Evolutionary conservation across 37 sponge, comb jelly and placozoan genomes (phyloP).

Genomic region (Agelas oroides): DNA sequence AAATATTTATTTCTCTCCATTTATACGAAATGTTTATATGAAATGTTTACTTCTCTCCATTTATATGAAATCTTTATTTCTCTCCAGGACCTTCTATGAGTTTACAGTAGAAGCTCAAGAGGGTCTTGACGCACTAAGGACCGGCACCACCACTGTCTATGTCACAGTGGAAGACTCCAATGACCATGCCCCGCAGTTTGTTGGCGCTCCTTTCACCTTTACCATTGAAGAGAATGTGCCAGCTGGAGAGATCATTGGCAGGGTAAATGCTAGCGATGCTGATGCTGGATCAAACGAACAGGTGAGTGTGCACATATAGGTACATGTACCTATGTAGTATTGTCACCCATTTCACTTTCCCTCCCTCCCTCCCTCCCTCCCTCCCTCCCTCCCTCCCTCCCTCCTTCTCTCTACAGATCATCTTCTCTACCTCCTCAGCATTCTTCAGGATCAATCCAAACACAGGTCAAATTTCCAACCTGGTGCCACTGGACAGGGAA

Average conservation of each 20-base stretch:
- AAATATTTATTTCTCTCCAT: no score
- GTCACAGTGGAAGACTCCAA: conserved; percentile 50
- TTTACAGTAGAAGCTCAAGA: conserved; percentile 6
- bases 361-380: no score
- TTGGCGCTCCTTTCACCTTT: conserved; percentile 4
- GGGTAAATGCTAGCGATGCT: conserved; percentile 15
- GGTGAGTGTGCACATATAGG: neutral
- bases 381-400: no score
- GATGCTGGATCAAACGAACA: conserved; percentile 9
- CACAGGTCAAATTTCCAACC: conserved; percentile 21
- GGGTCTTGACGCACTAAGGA: neutral
- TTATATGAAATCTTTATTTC: neutral
- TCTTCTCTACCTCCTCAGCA: conserved; percentile 12
- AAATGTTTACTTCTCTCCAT: neutral
- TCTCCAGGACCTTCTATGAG: conserved; percentile 11
- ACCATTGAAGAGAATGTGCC: conserved; percentile 38
- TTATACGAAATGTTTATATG: no score
- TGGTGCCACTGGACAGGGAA: conserved; percentile 33
- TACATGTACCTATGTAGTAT: neutral
- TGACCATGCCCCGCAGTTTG: conserved; percentile 62
- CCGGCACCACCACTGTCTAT: conserved; percentile 30
- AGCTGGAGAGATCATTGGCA: neutral
- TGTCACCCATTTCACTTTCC: neutral
- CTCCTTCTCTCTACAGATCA: conserved; percentile 25
- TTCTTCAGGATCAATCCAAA: conserved; percentile 20